A percentile compares a stretch with the other conserved stretches of the same genome.
Conservation (phyloP, 2,113 vertebrate species). For the Semicossyphus pulcher region DNA sequence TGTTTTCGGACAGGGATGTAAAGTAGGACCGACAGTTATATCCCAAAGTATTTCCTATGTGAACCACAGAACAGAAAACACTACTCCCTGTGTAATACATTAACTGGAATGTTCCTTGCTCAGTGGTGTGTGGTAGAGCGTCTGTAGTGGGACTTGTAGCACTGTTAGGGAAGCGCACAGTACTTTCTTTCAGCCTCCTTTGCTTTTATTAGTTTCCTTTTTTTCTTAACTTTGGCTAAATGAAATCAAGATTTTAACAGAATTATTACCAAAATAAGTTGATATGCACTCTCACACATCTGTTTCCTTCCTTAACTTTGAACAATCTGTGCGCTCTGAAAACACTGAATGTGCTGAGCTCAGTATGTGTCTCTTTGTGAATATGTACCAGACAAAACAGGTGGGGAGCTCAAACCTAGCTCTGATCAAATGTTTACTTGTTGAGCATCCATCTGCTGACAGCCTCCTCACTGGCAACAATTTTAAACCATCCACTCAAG, state of each 20-base stretch:
- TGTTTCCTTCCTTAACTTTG: neutral
- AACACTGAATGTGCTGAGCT: neutral
- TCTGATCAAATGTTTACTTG: constrained; percentile 5
- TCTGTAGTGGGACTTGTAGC: neutral
- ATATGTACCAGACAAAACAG: constrained; percentile 1
- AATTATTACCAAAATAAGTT: neutral
- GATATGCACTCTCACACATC: neutral
- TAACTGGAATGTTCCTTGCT: neutral
- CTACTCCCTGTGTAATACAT: constrained; percentile 2
- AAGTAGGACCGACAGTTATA: neutral
- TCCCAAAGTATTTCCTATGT: neutral
- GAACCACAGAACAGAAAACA: constrained; percentile 12
- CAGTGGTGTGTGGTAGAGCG: neutral
- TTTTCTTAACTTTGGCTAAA: neutral
- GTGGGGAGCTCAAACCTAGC: constrained; percentile 2
- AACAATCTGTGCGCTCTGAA: neutral
- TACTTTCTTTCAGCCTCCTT: no score
- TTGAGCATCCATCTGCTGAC: constrained; percentile 14
- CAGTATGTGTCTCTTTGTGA: neutral
- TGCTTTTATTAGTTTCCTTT: neutral
- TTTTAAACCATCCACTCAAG: neutral
- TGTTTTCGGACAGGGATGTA: neutral
- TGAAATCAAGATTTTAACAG: neutral
- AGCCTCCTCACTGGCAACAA: constrained; percentile 1
- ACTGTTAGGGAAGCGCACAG: neutral